Conservation (phyloP, 2,797 vertebrate genomes). For the Cheirogaleus major region DNA sequence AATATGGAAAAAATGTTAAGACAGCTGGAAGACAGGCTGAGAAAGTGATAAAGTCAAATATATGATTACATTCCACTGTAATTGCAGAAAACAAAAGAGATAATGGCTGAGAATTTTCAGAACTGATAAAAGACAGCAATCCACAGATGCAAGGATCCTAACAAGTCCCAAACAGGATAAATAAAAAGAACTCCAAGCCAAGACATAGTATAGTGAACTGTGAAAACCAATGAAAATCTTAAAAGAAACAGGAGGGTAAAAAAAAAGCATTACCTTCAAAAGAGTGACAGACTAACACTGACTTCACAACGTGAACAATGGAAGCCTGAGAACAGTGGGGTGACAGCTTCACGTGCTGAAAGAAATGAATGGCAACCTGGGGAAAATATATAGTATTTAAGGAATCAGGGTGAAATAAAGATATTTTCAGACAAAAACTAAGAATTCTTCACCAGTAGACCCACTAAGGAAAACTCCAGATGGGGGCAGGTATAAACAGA, state of each 20-base stretch:
- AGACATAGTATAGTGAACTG: not conserved
- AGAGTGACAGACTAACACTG: not conserved
- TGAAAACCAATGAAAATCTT: constrained; percentile 1
- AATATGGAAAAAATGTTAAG: not conserved
- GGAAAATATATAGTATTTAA: not conserved
- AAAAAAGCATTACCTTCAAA: not conserved
- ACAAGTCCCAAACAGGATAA: not conserved
- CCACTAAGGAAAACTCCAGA: not conserved
- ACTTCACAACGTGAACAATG: not conserved
- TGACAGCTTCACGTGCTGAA: not conserved
- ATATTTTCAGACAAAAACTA: not conserved
- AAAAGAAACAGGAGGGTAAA: not conserved
- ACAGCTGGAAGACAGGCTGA: not conserved
- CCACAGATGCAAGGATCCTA: not conserved
- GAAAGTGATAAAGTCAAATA: not conserved
- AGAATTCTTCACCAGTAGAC: not conserved
- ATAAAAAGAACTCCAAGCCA: not conserved
- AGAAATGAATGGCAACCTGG: not conserved
- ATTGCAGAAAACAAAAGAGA: not conserved
- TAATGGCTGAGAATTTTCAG: not conserved
- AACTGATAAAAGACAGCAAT: not conserved
- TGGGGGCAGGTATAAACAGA: not conserved
- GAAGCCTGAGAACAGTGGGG: not conserved
- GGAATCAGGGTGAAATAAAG: not conserved
- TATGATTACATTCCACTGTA: not conserved